Evolutionary conservation across 2,113 vertebrate genomes (phyloP), one percentile per base, ranked within the genome.

Genomic region (Potamarius usumacintae): DNA sequence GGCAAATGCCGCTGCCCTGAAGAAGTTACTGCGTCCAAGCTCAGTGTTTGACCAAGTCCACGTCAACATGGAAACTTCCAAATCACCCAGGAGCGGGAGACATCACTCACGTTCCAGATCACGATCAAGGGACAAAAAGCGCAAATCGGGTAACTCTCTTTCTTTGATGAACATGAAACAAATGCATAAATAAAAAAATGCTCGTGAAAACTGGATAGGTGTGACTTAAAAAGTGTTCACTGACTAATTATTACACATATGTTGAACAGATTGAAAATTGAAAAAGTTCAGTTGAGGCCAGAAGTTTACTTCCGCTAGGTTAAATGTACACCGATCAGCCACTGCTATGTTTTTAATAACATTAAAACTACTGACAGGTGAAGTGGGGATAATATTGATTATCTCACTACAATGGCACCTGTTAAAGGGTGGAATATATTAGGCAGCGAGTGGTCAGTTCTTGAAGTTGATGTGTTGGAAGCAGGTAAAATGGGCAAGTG

Each of bases 41-140:
- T 94, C 93, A 15, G 96, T 96, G 72, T 96, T 96, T 79, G 95
- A 96, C 90, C 93, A 93, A 90, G 96, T 97, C 86, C 92, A 96
- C 92, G 96, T 96, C 69, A 94, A 92, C n/a, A 96, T 96, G 92
- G 97, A 98, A 91, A 93, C 96, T 48, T 97, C 97, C 63, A 95
- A 94, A 93, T 97, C 97, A 87, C 97, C 97, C 85, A 96, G 96
- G 96, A 93, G 94, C 86, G 96, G 96, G 89, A 99, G 97, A 94
- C 97, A 98, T 90, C 96, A 97, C 92, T 99, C 98, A 87, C 95
- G 96, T 84, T 99, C 98, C 52, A 96, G 97, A 86, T 99, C 98
- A 74, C 96, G 96, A 57, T 96, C 96, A 89, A 94, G 91, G 90
- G 99, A 98, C 71, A 92, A 96, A 91, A 97, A 98, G 92, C 95